phyloP scores from a whole-genome alignment of 2,797 vertebrate genomes.

The Pseudochromis fuscus region DNA sequence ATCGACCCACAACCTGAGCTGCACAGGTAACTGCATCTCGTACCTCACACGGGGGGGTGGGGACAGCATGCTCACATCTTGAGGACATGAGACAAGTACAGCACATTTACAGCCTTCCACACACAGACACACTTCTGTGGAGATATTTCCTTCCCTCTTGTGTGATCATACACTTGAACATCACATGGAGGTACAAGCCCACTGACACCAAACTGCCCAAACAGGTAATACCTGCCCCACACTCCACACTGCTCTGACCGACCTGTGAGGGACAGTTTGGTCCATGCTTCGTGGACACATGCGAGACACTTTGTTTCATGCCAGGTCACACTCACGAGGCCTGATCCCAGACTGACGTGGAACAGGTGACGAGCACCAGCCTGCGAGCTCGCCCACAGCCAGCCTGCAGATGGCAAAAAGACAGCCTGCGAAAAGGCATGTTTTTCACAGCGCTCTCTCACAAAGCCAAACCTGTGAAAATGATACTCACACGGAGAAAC shows the following conservation, averaged over 20 bases:
- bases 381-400: constrained; percentile 71
- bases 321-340: constrained; percentile 61
- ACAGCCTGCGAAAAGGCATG: constrained; percentile 64
- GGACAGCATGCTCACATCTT: constrained; percentile 17
- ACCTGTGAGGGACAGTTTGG: constrained; percentile 69
- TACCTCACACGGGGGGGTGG: constrained; percentile 28
- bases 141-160: constrained; percentile 6
- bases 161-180: constrained; percentile 14
- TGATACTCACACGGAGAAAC: constrained; percentile 31
- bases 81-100: constrained; percentile 24
- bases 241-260: constrained; percentile 33
- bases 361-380: constrained; percentile 65
- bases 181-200: constrained; percentile 9
- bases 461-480: constrained; percentile 69
- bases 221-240: constrained; percentile 24
- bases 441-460: constrained; percentile 55
- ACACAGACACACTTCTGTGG: not conserved
- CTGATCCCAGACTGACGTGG: constrained; percentile 64
- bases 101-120: constrained; percentile 8
- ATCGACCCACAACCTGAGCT: constrained; percentile 79
- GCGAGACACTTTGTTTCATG: constrained; percentile 68
- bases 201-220: not conserved
- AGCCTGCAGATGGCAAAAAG: constrained; percentile 67
- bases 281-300: constrained; percentile 48
- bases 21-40: constrained; percentile 70